A percentile compares a stretch with the other conserved stretches of the same genome.
These are phyloP conservation scores for Platyscelio sp. DNA, from an alignment of 2,888 invertebrate genomes.

Conservation along the genomic window DNA sequence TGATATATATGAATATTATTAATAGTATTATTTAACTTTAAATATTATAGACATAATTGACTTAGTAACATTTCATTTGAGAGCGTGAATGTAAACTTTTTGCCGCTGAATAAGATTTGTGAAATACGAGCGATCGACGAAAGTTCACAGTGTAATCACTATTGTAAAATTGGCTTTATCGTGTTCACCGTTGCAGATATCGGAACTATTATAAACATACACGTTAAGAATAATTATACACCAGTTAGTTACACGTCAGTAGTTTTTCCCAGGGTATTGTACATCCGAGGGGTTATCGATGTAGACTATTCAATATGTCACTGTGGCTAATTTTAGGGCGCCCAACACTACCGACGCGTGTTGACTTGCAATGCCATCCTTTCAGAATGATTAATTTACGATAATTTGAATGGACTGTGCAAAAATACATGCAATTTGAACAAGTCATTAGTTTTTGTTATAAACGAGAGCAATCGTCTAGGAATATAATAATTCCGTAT, in stretches of 20 bases:
- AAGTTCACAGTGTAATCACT: conserved; percentile 12
- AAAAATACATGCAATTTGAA: conserved; percentile 9
- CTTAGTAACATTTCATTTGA: too few species aligned
- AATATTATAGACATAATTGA: too few species aligned
- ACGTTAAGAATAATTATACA: conserved; percentile 84
- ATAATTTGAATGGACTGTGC: conserved; percentile 44
- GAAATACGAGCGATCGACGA: background rate
- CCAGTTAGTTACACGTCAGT: conserved; percentile 85
- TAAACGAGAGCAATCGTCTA: background rate
- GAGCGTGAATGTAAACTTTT: too few species aligned
- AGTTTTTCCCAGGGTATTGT: conserved; percentile 84
- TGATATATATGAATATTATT: too few species aligned
- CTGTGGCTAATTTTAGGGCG: conserved; percentile 85
- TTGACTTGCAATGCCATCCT: conserved; percentile 67
- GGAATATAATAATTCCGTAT: too few species aligned
- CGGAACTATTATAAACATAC: conserved; percentile 82
- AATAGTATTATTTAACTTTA: too few species aligned
- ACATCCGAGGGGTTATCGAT: conserved; percentile 68
- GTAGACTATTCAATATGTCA: conserved; percentile 82
- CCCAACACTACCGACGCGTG: conserved; percentile 74
- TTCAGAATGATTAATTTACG: conserved; percentile 65
- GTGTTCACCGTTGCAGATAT: conserved; percentile 75
- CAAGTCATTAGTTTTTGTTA: background rate
- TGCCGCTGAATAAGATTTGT: background rate
- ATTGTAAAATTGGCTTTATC: conserved; percentile 76